A percentile compares a stretch with the other conserved stretches of the same genome.
phyloP scores from a whole-genome alignment of 2,113 vertebrate genomes.

The Gymnogyps californianus region DNA sequence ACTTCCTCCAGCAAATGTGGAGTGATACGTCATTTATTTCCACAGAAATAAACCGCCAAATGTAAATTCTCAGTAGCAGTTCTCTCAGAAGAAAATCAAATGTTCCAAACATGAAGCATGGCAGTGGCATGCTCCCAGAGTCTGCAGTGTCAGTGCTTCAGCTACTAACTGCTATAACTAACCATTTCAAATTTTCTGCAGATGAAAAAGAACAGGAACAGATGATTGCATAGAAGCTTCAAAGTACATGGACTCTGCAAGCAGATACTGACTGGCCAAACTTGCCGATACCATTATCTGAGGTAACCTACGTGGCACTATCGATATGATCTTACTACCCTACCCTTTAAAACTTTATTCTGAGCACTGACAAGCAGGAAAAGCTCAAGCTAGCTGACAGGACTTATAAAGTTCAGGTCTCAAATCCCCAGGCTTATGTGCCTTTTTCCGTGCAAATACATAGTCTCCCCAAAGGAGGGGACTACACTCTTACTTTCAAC shows the following conservation, averaged over 20 bases:
- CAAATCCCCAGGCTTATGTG: background rate
- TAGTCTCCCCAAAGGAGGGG: background rate
- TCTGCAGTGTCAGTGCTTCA: background rate
- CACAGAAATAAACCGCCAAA: constrained; percentile 12
- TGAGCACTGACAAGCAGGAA: background rate
- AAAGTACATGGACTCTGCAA: background rate
- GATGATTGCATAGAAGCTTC: background rate
- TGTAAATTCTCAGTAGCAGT: background rate
- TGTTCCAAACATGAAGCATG: background rate
- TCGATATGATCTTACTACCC: background rate
- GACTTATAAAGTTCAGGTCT: background rate
- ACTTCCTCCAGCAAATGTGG: background rate
- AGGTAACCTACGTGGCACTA: background rate
- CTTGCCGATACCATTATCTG: background rate
- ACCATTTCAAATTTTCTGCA: background rate
- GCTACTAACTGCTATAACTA: background rate
- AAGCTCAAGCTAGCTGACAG: background rate
- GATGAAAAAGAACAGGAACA: background rate
- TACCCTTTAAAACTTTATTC: background rate
- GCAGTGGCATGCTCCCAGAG: background rate
- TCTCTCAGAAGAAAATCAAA: background rate
- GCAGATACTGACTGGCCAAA: background rate
- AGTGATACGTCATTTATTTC: background rate
- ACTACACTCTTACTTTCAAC: background rate
- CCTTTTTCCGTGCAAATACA: background rate